phyloP scores from a whole-genome alignment of 2,797 vertebrate genomes.

The Coregonus suidteri region DNA sequence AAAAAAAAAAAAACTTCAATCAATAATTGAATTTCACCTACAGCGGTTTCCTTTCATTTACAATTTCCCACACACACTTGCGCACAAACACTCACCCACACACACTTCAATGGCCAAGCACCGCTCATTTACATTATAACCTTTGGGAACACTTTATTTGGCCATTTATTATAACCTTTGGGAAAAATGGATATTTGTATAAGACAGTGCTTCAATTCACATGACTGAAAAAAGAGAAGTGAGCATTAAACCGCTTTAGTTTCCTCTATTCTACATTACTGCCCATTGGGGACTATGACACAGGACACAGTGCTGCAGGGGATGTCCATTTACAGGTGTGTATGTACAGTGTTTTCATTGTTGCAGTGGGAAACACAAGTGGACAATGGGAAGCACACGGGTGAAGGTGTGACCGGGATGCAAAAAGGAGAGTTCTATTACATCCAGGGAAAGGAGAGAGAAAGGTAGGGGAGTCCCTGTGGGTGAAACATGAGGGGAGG shows the following conservation, averaged over 20 bases:
- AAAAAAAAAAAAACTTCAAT: too few species aligned
- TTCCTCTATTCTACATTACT: neutral
- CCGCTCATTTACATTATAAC: constrained; percentile 10
- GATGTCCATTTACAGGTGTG: neutral
- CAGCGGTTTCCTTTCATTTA: too few species aligned
- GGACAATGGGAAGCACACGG: neutral
- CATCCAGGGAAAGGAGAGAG: neutral
- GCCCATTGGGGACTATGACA: too few species aligned
- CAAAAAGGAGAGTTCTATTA: neutral
- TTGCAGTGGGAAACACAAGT: neutral
- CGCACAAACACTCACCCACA: too few species aligned
- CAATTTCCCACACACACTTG: too few species aligned
- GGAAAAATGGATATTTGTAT: neutral
- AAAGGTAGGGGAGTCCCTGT: constrained; percentile 49
- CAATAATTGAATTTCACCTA: too few species aligned
- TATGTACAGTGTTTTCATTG: constrained; percentile 13
- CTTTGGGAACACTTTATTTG: too few species aligned
- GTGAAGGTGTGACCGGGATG: neutral
- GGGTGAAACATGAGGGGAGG: neutral
- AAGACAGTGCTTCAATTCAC: neutral
- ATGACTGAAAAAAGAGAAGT: neutral
- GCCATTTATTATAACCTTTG: constrained; percentile 14
- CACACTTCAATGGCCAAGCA: too few species aligned
- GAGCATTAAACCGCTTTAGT: too few species aligned
- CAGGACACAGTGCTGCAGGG: neutral